Conservation (phyloP, 2,888 invertebrate species). For the Heteropelma amictum region DNA sequence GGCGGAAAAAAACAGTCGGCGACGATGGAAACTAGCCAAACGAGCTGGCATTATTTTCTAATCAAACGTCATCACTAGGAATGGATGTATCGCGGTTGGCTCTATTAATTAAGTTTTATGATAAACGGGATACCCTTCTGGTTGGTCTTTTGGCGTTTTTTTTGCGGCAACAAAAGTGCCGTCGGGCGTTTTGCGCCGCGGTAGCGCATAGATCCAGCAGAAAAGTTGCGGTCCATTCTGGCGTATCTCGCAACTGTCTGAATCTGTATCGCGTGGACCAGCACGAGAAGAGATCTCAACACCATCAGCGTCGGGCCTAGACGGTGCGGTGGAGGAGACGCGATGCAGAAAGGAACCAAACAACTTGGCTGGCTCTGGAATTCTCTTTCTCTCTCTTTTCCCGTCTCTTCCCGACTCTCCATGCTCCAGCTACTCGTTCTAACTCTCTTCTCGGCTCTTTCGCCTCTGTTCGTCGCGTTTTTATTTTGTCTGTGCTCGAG, state of each 20-base stretch:
- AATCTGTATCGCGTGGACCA: conserved; percentile 3
- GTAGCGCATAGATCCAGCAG: conserved; percentile 16
- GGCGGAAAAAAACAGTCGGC: neutral
- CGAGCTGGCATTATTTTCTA: conserved; percentile 65
- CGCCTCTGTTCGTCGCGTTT: conserved; percentile 63
- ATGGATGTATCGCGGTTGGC: conserved; percentile 62
- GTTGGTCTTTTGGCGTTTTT: conserved; percentile 37
- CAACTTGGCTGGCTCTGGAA: conserved; percentile 63
- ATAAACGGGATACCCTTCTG: conserved; percentile 67
- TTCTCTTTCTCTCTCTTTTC: conserved; percentile 30
- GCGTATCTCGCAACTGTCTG: conserved; percentile 7
- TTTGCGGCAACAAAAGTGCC: conserved; percentile 50
- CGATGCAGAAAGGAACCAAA: conserved; percentile 55
- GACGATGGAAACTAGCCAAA: neutral
- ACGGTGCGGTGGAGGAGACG: conserved; percentile 20
- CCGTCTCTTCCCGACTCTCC: conserved; percentile 28
- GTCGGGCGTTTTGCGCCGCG: conserved; percentile 53
- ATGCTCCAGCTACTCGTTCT: conserved; percentile 47
- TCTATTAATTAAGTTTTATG: conserved; percentile 73
- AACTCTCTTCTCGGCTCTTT: conserved; percentile 55
- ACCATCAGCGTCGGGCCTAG: conserved; percentile 30
- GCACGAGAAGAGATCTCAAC: conserved; percentile 43
- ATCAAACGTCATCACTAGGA: conserved; percentile 41
- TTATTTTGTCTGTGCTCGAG: conserved; percentile 74
- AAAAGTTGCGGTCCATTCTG: conserved; percentile 61